A percentile compares a stretch with the other conserved stretches of the same genome.
Conservation (phyloP, 2,113 vertebrate species). For the Pogonocichla stellata region DNA sequence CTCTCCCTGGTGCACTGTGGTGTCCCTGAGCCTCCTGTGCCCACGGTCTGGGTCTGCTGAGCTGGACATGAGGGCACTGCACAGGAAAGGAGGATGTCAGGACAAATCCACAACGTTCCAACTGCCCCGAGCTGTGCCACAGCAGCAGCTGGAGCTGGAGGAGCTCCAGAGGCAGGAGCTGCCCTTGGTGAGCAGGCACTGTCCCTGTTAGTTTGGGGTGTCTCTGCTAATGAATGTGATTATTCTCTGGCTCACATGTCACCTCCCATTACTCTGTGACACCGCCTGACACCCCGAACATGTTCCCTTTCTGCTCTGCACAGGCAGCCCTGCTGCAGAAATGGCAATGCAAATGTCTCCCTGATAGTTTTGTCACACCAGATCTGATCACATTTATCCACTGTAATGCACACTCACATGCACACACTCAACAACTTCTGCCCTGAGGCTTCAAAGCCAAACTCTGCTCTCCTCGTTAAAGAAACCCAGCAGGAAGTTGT, state of each 20-base stretch:
- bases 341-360: constrained; percentile 4
- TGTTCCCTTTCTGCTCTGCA: constrained; percentile 27
- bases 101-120: background rate
- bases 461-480: background rate
- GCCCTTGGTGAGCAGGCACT: background rate
- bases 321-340: background rate
- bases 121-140: accelerated
- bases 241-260: background rate
- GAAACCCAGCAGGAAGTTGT: constrained; percentile 5
- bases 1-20: background rate
- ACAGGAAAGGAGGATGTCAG: background rate
- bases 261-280: background rate
- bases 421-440: background rate
- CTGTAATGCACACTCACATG: background rate
- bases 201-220: background rate
- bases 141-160: background rate
- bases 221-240: background rate
- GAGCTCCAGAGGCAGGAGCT: background rate
- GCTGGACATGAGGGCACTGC: background rate
- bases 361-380: constrained; percentile 44
- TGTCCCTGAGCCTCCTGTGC: background rate
- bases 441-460: background rate
- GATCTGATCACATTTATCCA: constrained; percentile 38
- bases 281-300: background rate
- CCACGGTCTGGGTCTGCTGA: accelerated